Evolutionary conservation across 2,888 invertebrate genomes (phyloP).

Genomic region (Yponomeuta plumbellus): DNA sequence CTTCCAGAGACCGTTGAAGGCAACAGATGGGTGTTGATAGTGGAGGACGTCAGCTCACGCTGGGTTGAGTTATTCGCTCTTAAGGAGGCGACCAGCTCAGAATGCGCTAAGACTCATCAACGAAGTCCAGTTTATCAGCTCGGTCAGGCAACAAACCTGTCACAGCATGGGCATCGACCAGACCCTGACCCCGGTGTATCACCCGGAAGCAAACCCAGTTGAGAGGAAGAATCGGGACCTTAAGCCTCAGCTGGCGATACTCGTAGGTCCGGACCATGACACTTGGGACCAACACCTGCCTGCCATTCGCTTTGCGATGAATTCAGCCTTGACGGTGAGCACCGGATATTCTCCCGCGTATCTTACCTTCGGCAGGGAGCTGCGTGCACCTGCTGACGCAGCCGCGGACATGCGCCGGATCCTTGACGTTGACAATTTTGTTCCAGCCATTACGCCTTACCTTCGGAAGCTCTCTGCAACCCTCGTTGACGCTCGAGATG

Average conservation of each 20-base stretch:
- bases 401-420: slow-evolving; percentile 30
- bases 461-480: slow-evolving; percentile 14
- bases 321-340: too few relatives aligned
- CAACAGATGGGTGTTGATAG: slow-evolving; percentile 27
- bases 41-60: slow-evolving; percentile 24
- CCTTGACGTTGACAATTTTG: slow-evolving; percentile 32
- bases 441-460: slow-evolving; percentile 29
- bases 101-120: slow-evolving; percentile 28
- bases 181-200: slow-evolving; percentile 30
- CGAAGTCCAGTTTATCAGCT: slow-evolving; percentile 37
- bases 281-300: too few relatives aligned
- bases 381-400: slow-evolving; percentile 37
- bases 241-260: slow-evolving; percentile 24
- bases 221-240: slow-evolving; percentile 32
- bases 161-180: slow-evolving; percentile 33
- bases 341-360: too few relatives aligned
- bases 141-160: slow-evolving; percentile 36
- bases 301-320: too few relatives aligned
- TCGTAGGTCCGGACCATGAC: slow-evolving; percentile 27
- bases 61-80: slow-evolving; percentile 32
- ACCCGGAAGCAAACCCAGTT: slow-evolving; percentile 36
- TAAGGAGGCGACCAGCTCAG: slow-evolving; percentile 23
- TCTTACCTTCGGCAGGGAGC: slow-evolving; percentile 39
- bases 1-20: slow-evolving; percentile 21
- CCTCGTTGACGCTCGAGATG: slow-evolving; percentile 14